Evolutionary conservation across 2,797 vertebrate genomes (phyloP), one percentile per base, ranked within the genome.

Genomic region (Vireo griseus): DNA sequence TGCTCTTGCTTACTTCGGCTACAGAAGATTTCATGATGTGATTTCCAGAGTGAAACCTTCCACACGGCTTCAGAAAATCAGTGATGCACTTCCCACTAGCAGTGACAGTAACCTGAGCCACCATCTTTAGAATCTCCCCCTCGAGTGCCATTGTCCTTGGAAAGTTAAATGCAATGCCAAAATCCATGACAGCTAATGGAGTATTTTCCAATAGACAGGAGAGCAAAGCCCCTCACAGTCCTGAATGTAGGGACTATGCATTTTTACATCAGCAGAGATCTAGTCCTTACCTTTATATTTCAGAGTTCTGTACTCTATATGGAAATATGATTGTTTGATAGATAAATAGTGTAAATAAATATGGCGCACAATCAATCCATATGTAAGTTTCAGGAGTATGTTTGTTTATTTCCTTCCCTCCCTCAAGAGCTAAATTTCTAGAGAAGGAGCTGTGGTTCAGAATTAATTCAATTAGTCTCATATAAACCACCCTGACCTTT

Each of bases 401-500:
- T 33, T 37, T 62, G 11, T 58, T 90, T 55, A 67, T 69, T 79
- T 81, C 37, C 31, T 77, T 82, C 18, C 29, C 15, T 79, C 79
- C 16, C 21, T 47, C 17, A 69, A 44, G 26, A 71, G 33, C 0
- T 59, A 42, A 42, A 73, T 74, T 94, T 80, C 65, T 50, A 59
- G 20, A 72, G 58, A 57, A 82, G 2, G 3, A 92, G 52, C 28
- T 69, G 22, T 37, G 39, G 21, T n/a, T 86, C 66, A 83, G 58
- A 88, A 91, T 77, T 57, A 77, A 78, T 85, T 86, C 47, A 90
- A 71, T 93, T 93, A 88, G 57, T 87, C 45, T 94, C 74, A 78
- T 87, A 50, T 82, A 92, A 87, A 68, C 7, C 25, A 84, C 25
- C 18, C 67, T 90, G 80, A 94, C 90, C 90, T 95, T 95, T 89